Evolutionary conservation across 2,113 vertebrate genomes (phyloP).

Genomic region (Aix galericulata): DNA sequence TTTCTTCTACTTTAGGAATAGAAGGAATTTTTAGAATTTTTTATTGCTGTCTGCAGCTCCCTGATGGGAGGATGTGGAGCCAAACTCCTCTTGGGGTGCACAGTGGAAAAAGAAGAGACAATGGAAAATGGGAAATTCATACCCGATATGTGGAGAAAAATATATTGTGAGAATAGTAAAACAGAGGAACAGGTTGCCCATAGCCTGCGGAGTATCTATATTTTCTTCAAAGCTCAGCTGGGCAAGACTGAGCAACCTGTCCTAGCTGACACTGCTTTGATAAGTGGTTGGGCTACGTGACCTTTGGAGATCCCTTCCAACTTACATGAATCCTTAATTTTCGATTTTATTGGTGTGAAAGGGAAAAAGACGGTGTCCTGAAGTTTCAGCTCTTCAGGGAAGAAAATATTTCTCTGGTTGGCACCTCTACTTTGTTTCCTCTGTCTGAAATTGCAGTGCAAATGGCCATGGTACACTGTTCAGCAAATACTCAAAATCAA

Average conservation of each 20-base stretch:
- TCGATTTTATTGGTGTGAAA: not conserved
- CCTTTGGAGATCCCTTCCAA: not conserved
- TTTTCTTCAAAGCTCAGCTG: not conserved
- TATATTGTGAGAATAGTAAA: accelerated
- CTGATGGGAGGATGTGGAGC: not conserved
- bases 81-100: not conserved
- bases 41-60: not conserved
- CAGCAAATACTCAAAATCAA: not conserved
- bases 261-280: not conserved
- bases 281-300: not conserved
- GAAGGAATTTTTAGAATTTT: not conserved
- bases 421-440: not conserved
- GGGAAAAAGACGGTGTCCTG: not conserved
- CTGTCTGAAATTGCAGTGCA: not conserved
- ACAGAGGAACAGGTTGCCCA: not conserved
- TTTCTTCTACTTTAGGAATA: not conserved
- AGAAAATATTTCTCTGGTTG: not conserved
- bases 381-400: not conserved
- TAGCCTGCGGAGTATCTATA: not conserved
- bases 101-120: not conserved
- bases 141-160: accelerated
- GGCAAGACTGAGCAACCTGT: not conserved
- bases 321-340: not conserved
- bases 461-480: not conserved
- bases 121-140: not conserved